Evolutionary conservation across 2,888 invertebrate species (phyloP).

Genomic region (Hylaea fasciaria): DNA sequence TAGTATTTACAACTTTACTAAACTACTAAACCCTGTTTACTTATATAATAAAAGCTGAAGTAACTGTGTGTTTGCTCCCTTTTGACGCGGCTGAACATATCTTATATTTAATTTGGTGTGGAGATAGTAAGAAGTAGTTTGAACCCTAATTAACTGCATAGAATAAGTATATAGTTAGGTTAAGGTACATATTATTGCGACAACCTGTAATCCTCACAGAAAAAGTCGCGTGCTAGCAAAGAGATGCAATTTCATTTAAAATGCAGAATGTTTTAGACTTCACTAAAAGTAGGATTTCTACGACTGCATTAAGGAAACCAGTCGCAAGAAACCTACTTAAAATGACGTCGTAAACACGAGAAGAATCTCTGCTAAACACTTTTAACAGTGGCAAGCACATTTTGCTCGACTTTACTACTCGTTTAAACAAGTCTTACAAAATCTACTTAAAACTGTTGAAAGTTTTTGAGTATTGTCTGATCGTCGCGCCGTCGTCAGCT

Average conservation of each 20-base stretch:
- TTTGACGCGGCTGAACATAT: too few relatives aligned
- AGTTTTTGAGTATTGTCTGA: too few relatives aligned
- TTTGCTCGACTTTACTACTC: slow-evolving; percentile 43
- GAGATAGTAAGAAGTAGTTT: too few relatives aligned
- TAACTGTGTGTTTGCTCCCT: too few relatives aligned
- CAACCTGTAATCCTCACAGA: too few relatives aligned
- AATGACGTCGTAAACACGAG: slow-evolving; percentile 27
- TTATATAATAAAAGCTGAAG: neutral
- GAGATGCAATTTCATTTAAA: neutral
- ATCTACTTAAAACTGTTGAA: slow-evolving; percentile 31
- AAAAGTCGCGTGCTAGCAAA: too few relatives aligned
- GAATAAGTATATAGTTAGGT: too few relatives aligned
- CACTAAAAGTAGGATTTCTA: slow-evolving; percentile 37
- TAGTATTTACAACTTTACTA: neutral
- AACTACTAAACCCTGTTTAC: neutral
- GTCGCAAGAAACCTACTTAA: slow-evolving; percentile 47
- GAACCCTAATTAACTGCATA: too few relatives aligned
- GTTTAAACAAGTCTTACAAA: slow-evolving; percentile 48
- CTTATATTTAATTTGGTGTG: too few relatives aligned
- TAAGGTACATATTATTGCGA: too few relatives aligned
- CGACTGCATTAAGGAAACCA: slow-evolving; percentile 33
- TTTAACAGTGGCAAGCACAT: slow-evolving; percentile 13
- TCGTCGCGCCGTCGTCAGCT: too few relatives aligned
- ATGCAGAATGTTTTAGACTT: slow-evolving; percentile 17
- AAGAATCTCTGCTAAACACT: neutral